Percentiles rank a stretch among this genome's conserved stretches.
Evolutionary conservation across 2,888 invertebrate species (phyloP).

Genomic region (Sericinus montela): DNA sequence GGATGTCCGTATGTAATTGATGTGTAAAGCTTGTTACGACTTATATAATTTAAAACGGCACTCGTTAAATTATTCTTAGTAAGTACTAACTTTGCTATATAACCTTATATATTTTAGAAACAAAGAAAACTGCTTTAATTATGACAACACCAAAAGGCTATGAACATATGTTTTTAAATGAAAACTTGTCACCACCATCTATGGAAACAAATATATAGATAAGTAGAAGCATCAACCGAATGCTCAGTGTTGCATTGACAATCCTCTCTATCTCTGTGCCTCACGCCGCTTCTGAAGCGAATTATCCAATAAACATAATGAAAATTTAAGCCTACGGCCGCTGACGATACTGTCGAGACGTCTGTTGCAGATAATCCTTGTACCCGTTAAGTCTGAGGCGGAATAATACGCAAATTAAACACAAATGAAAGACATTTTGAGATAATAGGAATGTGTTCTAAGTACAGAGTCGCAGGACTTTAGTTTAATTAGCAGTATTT

Average conservation of each 20-base stretch:
- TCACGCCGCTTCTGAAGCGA: slow-evolving; percentile 64
- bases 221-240: slow-evolving; percentile 34
- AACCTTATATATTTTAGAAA: too few species aligned
- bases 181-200: too few species aligned
- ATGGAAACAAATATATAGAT: slow-evolving; percentile 37
- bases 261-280: slow-evolving; percentile 67
- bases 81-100: too few species aligned
- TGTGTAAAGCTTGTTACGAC: too few species aligned
- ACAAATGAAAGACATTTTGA: slow-evolving; percentile 16
- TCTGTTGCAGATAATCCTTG: slow-evolving; percentile 69
- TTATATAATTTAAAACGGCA: too few species aligned
- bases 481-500: not conserved
- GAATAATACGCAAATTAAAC: slow-evolving; percentile 55
- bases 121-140: too few species aligned
- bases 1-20: too few species aligned
- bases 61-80: too few species aligned
- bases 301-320: slow-evolving; percentile 79
- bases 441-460: slow-evolving; percentile 13
- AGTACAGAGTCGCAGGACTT: not conserved
- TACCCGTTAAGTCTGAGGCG: slow-evolving; percentile 42
- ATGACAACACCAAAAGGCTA: too few species aligned
- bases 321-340: slow-evolving; percentile 75
- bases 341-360: slow-evolving; percentile 56
- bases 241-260: slow-evolving; percentile 74
- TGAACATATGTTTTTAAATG: too few species aligned